These are phyloP conservation scores for Syngnathus rostellatus DNA, from an alignment of 2,797 vertebrate genomes.

Conservation along the genomic window DNA sequence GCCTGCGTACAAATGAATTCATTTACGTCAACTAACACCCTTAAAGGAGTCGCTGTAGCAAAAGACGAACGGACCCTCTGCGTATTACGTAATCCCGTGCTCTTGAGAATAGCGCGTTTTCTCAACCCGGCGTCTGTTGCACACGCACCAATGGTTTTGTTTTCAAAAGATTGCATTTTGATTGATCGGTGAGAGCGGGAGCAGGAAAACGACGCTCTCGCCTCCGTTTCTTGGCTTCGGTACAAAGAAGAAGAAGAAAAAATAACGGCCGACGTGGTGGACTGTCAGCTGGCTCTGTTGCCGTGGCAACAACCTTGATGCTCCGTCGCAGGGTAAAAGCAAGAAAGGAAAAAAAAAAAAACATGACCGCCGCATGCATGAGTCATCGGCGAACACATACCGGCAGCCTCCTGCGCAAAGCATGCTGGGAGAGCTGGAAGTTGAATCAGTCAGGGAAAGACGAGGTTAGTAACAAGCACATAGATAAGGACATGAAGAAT, in stretches of 20 bases:
- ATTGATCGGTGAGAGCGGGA: background rate
- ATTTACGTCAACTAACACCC: constrained; percentile 50
- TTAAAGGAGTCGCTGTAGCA: constrained; percentile 27
- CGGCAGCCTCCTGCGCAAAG: constrained; percentile 28
- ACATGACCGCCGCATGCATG: constrained; percentile 46
- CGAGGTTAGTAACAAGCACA: background rate
- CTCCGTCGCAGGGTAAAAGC: constrained; percentile 39
- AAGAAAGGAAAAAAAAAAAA: constrained; percentile 4
- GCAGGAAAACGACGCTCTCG: constrained; percentile 19
- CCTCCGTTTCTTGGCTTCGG: constrained; percentile 27
- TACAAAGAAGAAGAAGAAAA: background rate
- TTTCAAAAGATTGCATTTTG: background rate
- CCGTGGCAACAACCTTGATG: constrained; percentile 67
- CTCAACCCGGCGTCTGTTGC: constrained; percentile 29
- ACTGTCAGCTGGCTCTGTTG: constrained; percentile 52
- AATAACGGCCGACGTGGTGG: constrained; percentile 29
- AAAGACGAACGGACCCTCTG: constrained; percentile 24
- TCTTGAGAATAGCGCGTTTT: constrained; percentile 42
- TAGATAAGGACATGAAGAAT: background rate
- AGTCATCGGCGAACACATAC: constrained; percentile 52
- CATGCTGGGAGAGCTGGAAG: constrained; percentile 10
- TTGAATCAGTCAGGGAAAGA: background rate
- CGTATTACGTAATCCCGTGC: constrained; percentile 44
- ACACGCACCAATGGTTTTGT: constrained; percentile 7
- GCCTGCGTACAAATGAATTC: constrained; percentile 47